Base-by-base conservation (phyloP, 1,140 invertebrate species). In the Octopus bimaculoides region DNA sequence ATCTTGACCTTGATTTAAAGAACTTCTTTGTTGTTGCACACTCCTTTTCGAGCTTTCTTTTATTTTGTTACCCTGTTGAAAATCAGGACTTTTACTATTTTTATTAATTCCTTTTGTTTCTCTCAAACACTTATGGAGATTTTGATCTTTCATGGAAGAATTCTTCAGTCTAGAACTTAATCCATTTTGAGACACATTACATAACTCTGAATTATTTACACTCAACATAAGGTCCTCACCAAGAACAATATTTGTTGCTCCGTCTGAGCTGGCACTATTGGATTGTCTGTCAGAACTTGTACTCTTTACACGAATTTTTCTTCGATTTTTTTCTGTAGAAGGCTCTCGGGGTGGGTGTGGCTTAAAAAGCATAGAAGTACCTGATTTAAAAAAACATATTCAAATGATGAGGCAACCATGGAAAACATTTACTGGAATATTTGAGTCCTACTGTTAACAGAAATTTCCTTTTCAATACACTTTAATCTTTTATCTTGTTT, bases 271-370 rank as follows among this genome's bases (percentile, higher is more conserved):
- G 5, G 81, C 81, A 71, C 83, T 83, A 83, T 82, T 84, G 9
- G 83, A 82, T 17, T 80, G 80, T 74, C 84, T 83, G 55, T 87
- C 86, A 79, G 86, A 88, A 54, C 82, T 81, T 8, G 78, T 75
- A 69, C 84, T 83, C 82, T 87, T 87, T 4, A 88, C 83, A 10
- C 86, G 77, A n/a, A 83, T 82, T 73, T 81, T 81, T 53, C 85
- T 80, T 0, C 88, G 80, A 69, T 85, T 81, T 77, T 86, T 80
- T 76, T 89, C 88, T 52, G 82, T 84, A 71, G 88, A 88, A 54
- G 88, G 88, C 80, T 86, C 85, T 53, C 86, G 75, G 10, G 88
- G 87, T 56, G 88, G 88, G 74, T 89, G 88, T 14, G 88, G 87
- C 12, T 87, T 71, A 14, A 71, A 71, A 71, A 20, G 26, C 66